Evolutionary conservation across 2,113 vertebrate genomes (phyloP).

Genomic region (Anhinga anhinga): DNA sequence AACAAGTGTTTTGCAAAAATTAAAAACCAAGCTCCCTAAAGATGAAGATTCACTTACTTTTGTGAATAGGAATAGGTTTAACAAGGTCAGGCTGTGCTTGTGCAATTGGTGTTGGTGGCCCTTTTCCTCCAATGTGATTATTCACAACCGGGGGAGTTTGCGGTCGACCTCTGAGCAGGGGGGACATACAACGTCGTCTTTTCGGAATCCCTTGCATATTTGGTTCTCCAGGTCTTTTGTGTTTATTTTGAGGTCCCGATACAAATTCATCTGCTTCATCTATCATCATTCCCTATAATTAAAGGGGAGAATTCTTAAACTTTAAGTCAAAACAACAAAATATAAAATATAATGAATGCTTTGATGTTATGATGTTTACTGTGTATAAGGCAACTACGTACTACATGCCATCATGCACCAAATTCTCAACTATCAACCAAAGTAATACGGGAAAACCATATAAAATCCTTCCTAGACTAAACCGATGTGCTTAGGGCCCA

Average conservation of each 20-base stretch:
- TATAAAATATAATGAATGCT: background rate
- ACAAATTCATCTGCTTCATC: slow-evolving; percentile 87
- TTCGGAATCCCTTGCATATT: slow-evolving; percentile 79
- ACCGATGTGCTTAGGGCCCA: background rate
- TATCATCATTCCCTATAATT: slow-evolving; percentile 84
- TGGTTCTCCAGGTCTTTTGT: slow-evolving; percentile 80
- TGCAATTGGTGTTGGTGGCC: slow-evolving; percentile 62
- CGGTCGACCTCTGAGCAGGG: slow-evolving; percentile 68
- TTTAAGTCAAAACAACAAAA: background rate
- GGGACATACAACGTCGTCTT: slow-evolving; percentile 80
- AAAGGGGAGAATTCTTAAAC: background rate
- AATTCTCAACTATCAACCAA: background rate
- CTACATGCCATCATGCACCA: background rate
- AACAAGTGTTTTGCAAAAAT: background rate
- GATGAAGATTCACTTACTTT: slow-evolving; percentile 66
- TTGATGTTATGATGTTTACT: background rate
- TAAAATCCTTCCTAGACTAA: background rate
- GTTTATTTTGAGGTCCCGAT: slow-evolving; percentile 81
- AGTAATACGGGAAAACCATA: background rate
- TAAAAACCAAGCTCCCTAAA: background rate
- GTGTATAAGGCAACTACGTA: background rate
- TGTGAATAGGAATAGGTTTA: slow-evolving; percentile 73
- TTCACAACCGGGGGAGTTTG: slow-evolving; percentile 67
- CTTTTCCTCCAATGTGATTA: slow-evolving; percentile 78
- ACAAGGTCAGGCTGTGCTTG: slow-evolving; percentile 71